Conservation (phyloP, 2,113 vertebrate genomes). For the Actenoides lindsayi region DNA sequence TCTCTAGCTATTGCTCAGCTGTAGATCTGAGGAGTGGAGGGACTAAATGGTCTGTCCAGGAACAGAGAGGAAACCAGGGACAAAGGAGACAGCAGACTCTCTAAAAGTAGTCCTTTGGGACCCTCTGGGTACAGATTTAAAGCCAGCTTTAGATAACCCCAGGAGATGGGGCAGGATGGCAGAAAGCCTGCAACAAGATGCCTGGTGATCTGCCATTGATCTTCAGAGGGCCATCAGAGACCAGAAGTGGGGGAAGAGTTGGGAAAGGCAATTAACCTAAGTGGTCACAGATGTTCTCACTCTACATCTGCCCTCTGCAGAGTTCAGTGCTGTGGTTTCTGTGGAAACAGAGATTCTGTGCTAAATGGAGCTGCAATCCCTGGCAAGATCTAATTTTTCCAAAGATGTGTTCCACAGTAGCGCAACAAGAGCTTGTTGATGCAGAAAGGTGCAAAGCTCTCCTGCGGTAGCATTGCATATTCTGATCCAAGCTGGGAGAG, state of each 20-base stretch:
- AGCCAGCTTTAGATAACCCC: conserved; percentile 40
- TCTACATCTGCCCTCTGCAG: conserved; percentile 41
- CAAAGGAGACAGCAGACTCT: background rate
- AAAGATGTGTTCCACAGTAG: background rate
- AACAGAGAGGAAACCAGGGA: background rate
- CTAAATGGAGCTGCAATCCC: background rate
- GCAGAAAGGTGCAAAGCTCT: background rate
- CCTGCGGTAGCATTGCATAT: background rate
- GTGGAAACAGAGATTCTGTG: conserved; percentile 37
- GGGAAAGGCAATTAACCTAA: conserved; percentile 62
- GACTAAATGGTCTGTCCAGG: background rate
- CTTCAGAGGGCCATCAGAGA: conserved; percentile 34
- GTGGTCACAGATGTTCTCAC: conserved; percentile 54
- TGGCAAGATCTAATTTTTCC: background rate
- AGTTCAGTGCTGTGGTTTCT: conserved; percentile 21
- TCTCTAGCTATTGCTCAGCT: background rate
- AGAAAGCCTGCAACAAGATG: conserved; percentile 30
- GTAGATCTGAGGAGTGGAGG: background rate
- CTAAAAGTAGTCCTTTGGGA: background rate
- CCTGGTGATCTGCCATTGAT: conserved; percentile 52
- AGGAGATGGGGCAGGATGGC: conserved; percentile 9
- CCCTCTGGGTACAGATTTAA: background rate
- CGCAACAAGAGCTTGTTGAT: background rate
- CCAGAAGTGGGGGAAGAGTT: conserved; percentile 15
- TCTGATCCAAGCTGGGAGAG: background rate